Conservation (phyloP, 2,797 vertebrate genomes). For the Neostethus bicornis region DNA sequence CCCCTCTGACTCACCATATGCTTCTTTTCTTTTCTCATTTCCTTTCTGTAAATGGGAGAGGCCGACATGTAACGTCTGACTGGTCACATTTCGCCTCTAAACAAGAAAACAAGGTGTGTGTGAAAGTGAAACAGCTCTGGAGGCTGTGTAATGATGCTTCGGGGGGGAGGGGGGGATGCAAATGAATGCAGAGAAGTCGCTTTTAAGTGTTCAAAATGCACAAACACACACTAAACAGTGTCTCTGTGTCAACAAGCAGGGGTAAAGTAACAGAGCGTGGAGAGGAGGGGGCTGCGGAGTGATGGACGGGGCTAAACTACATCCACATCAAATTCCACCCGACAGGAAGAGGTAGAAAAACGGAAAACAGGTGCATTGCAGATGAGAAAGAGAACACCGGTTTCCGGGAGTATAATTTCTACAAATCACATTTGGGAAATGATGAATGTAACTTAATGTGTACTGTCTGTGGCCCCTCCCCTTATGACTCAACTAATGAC, state of each 20-base stretch:
- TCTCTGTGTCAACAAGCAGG: constrained; percentile 60
- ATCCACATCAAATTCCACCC: constrained; percentile 27
- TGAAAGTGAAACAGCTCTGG: constrained; percentile 46
- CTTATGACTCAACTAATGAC: no score
- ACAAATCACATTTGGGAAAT: no score
- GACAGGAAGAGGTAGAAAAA: constrained; percentile 46
- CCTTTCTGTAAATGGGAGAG: constrained; percentile 29
- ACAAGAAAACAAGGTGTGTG: constrained; percentile 1
- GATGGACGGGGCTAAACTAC: constrained; percentile 47
- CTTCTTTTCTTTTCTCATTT: constrained; percentile 21
- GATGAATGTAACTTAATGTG: no score
- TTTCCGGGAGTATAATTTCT: constrained; percentile 4
- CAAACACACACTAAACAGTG: constrained; percentile 29
- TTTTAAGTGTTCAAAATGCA: constrained; percentile 39
- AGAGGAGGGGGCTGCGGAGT: constrained; percentile 57
- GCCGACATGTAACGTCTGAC: constrained; percentile 30
- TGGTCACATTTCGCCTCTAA: constrained; percentile 37
- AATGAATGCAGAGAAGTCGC: constrained; percentile 61
- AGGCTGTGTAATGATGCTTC: constrained; percentile 31
- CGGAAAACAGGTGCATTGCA: constrained; percentile 21
- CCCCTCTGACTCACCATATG: constrained; percentile 22
- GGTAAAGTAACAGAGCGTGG: constrained; percentile 57
- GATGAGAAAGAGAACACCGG: constrained; percentile 6
- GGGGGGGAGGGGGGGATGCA: constrained; percentile 58
- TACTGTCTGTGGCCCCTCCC: no score